A percentile compares a stretch with the other conserved stretches of the same genome.
Conservation (phyloP, 1,140 invertebrate species). For the Nephotettix cincticeps region DNA sequence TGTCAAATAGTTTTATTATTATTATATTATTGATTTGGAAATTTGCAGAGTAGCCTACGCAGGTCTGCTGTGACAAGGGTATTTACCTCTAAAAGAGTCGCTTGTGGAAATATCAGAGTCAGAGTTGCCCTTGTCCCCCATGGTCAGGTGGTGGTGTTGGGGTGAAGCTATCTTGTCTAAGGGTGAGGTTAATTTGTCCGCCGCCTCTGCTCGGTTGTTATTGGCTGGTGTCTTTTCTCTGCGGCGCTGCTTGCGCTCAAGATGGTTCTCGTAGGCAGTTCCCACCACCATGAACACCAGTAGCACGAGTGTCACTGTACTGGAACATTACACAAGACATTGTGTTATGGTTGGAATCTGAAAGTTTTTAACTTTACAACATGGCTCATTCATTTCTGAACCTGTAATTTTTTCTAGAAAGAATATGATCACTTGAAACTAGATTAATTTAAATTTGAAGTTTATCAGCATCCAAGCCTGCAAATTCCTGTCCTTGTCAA, state of each 20-base stretch:
- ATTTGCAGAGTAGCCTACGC: no score
- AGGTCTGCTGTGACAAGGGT: no score
- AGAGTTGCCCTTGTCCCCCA: neutral
- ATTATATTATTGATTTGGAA: no score
- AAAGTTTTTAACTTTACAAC: no score
- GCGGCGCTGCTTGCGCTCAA: constrained; percentile 13
- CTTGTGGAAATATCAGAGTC: constrained; percentile 25
- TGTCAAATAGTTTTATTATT: no score
- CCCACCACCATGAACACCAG: constrained; percentile 26
- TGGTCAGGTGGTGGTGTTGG: neutral
- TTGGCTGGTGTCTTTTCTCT: constrained; percentile 12
- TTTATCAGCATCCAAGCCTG: no score
- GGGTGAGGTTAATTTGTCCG: neutral
- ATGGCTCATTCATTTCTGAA: no score
- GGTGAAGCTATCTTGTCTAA: neutral
- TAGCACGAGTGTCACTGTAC: constrained; percentile 9
- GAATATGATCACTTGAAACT: no score
- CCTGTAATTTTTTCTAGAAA: no score
- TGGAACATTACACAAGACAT: constrained; percentile 18
- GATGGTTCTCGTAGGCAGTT: constrained; percentile 24
- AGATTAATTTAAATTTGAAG: no score
- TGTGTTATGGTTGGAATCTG: no score
- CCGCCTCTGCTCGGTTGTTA: constrained; percentile 6
- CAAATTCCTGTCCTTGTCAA: no score
- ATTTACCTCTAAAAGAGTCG: constrained; percentile 5